These are phyloP conservation scores for Drosophila ohnishii DNA, from an alignment of 1,140 invertebrate species.

Conservation along the genomic window DNA sequence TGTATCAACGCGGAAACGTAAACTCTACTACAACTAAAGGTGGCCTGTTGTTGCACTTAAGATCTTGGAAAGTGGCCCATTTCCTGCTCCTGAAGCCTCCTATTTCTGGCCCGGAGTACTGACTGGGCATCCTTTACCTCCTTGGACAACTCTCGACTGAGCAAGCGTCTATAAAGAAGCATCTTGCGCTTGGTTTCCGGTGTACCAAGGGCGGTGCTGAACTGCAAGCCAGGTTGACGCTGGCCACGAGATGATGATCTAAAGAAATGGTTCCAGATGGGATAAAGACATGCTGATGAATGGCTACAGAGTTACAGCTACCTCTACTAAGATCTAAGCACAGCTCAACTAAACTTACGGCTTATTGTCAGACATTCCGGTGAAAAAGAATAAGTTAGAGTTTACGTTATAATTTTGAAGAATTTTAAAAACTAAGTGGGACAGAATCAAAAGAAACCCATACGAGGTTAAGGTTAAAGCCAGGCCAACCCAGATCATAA, in stretches of 20 bases:
- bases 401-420: slow-evolving; percentile 22
- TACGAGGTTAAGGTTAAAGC: not conserved
- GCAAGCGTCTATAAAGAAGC: slow-evolving; percentile 53
- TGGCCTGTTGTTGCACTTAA: not conserved
- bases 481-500: not conserved
- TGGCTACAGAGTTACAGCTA: not conserved
- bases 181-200: slow-evolving; percentile 57
- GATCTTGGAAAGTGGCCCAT: slow-evolving; percentile 24
- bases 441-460: not conserved
- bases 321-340: not conserved
- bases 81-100: not conserved
- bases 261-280: not conserved
- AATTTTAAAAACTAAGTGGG: slow-evolving; percentile 17
- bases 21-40: slow-evolving; percentile 7
- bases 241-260: slow-evolving; percentile 19
- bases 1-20: slow-evolving; percentile 1
- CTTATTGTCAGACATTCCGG: slow-evolving; percentile 18
- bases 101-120: not conserved
- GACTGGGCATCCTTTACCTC: slow-evolving; percentile 19
- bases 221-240: slow-evolving; percentile 23
- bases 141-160: slow-evolving; percentile 27
- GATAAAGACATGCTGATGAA: not conserved
- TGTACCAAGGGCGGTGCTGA: slow-evolving; percentile 44
- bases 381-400: not conserved
- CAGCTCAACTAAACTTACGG: slow-evolving; percentile 19